A percentile compares a stretch with the other conserved stretches of the same genome.
phyloP scores from a whole-genome alignment of 2,797 vertebrate genomes.

The Phylloscopus collybita region DNA sequence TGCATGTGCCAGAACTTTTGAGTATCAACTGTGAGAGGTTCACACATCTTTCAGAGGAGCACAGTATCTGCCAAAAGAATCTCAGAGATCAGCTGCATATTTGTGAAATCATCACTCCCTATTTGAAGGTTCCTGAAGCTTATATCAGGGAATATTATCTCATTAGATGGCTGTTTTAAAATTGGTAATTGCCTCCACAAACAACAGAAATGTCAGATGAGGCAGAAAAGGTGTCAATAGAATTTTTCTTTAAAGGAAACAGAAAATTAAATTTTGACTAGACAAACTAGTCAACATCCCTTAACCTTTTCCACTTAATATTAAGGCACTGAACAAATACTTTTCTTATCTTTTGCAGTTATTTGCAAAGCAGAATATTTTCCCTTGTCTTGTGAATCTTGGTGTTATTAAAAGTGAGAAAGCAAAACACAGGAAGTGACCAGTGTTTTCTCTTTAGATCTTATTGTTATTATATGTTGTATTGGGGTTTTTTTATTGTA shows the following conservation, averaged over 20 bases:
- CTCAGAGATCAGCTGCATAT: neutral
- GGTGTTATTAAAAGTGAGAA: neutral
- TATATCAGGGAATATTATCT: neutral
- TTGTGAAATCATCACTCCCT: neutral
- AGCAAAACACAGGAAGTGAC: neutral
- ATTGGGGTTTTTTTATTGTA: neutral
- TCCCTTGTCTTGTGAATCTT: neutral
- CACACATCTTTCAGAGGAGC: neutral
- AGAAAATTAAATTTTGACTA: neutral
- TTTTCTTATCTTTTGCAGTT: neutral
- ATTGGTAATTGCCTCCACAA: neutral
- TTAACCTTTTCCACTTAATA: neutral
- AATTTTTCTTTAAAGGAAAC: neutral
- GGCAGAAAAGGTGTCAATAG: neutral
- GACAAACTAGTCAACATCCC: neutral
- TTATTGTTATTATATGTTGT: neutral
- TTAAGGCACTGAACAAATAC: neutral
- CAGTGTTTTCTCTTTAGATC: neutral
- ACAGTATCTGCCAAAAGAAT: neutral
- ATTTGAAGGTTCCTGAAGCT: neutral
- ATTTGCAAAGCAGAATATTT: neutral
- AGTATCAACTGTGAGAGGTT: neutral
- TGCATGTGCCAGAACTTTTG: neutral
- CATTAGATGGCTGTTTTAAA: neutral
- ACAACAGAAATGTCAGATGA: neutral